Evolutionary conservation across 1,140 invertebrate genomes (phyloP).

Genomic region (Drosophila pruinosa): DNA sequence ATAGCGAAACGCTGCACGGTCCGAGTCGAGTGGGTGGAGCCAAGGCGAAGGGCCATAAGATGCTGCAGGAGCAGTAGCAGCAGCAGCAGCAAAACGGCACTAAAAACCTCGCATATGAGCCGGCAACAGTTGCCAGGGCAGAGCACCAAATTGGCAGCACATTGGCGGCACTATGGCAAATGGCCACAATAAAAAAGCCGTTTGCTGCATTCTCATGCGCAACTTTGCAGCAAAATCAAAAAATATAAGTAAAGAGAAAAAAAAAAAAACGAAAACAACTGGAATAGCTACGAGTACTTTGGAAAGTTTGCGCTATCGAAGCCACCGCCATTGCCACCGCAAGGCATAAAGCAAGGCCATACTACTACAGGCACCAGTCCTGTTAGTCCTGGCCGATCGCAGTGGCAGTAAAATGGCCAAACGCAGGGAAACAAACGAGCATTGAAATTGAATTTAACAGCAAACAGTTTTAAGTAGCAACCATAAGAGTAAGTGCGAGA

Average conservation of each 20-base stretch:
- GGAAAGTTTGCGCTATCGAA: conserved; percentile 52
- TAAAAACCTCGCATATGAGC: conserved; percentile 65
- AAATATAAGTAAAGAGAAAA: conserved; percentile 16
- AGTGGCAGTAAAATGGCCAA: conserved; percentile 52
- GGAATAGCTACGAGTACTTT: conserved; percentile 52
- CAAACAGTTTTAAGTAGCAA: conserved; percentile 75
- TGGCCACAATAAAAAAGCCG: conserved; percentile 80
- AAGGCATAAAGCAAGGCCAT: conserved; percentile 63
- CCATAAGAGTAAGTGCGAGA: conserved; percentile 9
- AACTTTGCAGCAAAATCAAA: conserved; percentile 63
- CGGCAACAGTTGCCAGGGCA: conserved; percentile 71
- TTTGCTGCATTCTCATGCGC: conserved; percentile 81
- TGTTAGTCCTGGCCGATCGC: background rate
- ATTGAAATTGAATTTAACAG: conserved; percentile 81
- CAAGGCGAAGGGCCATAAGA: conserved; percentile 1
- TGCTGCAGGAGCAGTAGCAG: background rate
- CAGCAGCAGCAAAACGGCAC: conserved; percentile 25
- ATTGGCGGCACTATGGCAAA: conserved; percentile 76
- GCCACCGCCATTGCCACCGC: conserved; percentile 45
- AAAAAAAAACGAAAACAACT: conserved; percentile 19
- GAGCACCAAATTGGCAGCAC: conserved; percentile 64
- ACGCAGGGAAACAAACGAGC: conserved; percentile 74
- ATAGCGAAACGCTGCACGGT: conserved; percentile 40
- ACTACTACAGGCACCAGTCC: background rate
- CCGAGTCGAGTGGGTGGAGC: background rate